Percentiles rank a stretch among this genome's conserved stretches.
Evolutionary conservation across 2,888 invertebrate species (phyloP).

Genomic region (Rhagonycha lutea): DNA sequence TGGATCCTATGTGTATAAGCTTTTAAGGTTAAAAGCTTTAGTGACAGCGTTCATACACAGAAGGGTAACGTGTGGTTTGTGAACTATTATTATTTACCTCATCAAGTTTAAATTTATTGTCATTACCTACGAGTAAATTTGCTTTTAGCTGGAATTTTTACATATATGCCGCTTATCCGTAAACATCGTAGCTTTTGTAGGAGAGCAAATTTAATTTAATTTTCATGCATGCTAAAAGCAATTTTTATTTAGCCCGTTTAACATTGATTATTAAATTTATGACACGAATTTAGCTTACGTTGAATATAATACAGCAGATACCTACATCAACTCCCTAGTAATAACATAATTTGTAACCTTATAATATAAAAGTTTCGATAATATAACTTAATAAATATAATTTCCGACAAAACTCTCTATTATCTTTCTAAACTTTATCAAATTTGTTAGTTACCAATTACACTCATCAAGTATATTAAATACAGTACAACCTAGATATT

Average conservation of each 20-base stretch:
- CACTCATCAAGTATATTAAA: no score
- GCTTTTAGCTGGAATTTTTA: background rate
- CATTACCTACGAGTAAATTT: background rate
- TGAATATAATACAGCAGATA: background rate
- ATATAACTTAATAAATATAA: no score
- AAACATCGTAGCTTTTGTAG: background rate
- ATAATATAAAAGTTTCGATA: background rate
- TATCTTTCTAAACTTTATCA: no score
- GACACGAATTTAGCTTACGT: background rate
- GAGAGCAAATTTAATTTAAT: background rate
- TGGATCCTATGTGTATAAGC: background rate
- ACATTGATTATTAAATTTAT: background rate
- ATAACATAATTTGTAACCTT: background rate
- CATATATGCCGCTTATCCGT: background rate
- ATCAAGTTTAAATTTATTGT: background rate
- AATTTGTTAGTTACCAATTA: no score
- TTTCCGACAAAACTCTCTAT: no score
- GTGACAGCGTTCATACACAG: background rate
- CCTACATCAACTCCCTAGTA: background rate
- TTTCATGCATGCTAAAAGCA: background rate
- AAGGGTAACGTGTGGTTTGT: background rate
- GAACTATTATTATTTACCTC: background rate
- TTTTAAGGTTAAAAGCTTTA: background rate
- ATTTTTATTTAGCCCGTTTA: background rate
- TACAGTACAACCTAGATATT: no score